phyloP scores from a whole-genome alignment of 2,113 vertebrate genomes.

The Odontophorus gujanensis region DNA sequence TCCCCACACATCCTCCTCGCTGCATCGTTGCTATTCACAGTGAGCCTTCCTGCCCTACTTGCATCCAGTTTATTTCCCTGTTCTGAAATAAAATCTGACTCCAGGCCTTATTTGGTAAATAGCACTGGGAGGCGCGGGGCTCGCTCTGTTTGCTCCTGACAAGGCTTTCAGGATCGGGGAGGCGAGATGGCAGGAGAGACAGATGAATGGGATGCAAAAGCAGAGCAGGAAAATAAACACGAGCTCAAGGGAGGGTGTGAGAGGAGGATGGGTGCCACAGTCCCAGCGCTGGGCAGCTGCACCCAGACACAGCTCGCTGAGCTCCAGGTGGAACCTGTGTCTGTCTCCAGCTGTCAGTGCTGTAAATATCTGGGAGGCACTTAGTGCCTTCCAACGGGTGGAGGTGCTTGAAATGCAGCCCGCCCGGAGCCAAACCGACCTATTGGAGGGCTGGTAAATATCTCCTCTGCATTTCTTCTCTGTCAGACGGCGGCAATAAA shows the following conservation, averaged over 20 bases:
- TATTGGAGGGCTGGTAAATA: constrained; percentile 45
- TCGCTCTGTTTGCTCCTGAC: constrained; percentile 43
- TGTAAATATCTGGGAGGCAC: constrained; percentile 48
- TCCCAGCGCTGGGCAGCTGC: too few species aligned
- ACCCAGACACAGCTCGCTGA: too few species aligned
- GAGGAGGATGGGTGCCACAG: too few species aligned
- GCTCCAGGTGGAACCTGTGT: neutral
- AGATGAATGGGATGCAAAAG: constrained; percentile 45
- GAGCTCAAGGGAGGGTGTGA: neutral
- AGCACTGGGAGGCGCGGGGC: constrained; percentile 37
- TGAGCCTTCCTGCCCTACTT: constrained; percentile 32
- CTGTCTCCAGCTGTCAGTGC: constrained; percentile 17
- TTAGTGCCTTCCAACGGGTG: constrained; percentile 3
- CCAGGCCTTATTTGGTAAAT: constrained; percentile 56
- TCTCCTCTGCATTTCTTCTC: constrained; percentile 23
- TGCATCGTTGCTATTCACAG: neutral
- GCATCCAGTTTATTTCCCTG: constrained; percentile 46
- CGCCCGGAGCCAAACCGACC: neutral
- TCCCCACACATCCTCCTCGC: neutral
- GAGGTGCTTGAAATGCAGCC: constrained; percentile 44
- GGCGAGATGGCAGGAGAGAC: constrained; percentile 28
- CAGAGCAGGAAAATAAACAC: neutral
- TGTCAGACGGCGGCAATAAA: neutral
- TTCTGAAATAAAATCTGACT: constrained; percentile 65
- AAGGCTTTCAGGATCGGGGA: constrained; percentile 40